phyloP scores from a whole-genome alignment of 2,113 vertebrate species.

The Paracanthobrama guichenoti region DNA sequence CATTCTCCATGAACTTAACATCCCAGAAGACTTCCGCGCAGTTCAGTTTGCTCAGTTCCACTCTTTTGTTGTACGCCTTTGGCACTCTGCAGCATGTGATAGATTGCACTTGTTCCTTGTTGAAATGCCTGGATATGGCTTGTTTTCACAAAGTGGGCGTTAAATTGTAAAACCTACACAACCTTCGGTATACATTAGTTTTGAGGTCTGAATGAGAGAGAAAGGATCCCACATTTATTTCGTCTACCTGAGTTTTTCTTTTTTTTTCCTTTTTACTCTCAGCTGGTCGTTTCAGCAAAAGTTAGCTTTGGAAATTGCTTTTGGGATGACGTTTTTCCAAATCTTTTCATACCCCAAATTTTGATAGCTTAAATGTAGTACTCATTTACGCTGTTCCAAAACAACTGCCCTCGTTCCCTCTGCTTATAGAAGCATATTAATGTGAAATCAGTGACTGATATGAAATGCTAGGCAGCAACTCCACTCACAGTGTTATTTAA shows the following conservation, averaged over 20 bases:
- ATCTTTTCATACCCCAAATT: neutral
- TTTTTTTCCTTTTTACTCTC: neutral
- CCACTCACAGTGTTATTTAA: no score
- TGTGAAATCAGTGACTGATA: neutral
- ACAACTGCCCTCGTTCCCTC: neutral
- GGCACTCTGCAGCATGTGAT: slow-evolving; percentile 2
- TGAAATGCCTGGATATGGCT: slow-evolving; percentile 27
- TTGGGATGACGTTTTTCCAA: neutral
- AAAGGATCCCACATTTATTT: neutral
- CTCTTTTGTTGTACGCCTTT: slow-evolving; percentile 42
- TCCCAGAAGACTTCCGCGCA: neutral
- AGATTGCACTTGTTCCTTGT: slow-evolving; percentile 21
- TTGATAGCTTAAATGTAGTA: neutral
- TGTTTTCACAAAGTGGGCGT: neutral
- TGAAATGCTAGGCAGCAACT: no score
- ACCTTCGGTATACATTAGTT: neutral
- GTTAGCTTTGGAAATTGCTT: neutral
- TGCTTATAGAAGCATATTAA: neutral
- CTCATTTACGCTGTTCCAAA: neutral
- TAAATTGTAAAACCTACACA: slow-evolving; percentile 17
- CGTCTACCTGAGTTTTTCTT: neutral
- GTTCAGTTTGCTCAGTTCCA: slow-evolving; percentile 12
- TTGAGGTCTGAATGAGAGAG: neutral
- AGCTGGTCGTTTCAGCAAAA: neutral
- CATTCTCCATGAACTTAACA: slow-evolving; percentile 27